Evolutionary conservation across 2,113 vertebrate genomes (phyloP).

Genomic region (Muscicapa adusta): DNA sequence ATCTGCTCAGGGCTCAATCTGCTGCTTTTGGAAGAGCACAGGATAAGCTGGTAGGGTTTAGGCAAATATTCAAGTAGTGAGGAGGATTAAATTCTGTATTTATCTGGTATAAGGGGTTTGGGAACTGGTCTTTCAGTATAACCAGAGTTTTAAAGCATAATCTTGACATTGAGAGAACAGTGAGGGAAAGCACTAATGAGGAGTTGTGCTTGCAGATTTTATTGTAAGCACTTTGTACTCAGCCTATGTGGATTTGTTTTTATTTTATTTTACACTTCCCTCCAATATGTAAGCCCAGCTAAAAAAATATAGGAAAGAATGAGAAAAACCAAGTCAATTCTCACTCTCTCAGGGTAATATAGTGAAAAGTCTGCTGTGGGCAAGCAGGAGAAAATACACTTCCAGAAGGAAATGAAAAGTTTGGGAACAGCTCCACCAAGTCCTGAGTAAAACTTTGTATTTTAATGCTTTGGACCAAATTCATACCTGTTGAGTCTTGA

Average conservation of each 20-base stretch:
- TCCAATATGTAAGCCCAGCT: neutral
- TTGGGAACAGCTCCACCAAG: neutral
- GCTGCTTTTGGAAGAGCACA: neutral
- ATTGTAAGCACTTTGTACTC: neutral
- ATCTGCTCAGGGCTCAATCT: rapidly evolving
- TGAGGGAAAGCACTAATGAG: neutral
- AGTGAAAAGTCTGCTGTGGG: neutral
- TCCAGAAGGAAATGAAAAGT: neutral
- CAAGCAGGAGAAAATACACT: neutral
- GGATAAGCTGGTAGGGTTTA: neutral
- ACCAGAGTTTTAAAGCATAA: neutral
- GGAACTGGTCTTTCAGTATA: neutral
- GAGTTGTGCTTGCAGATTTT: neutral
- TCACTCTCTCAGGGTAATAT: neutral
- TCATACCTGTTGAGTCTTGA: neutral
- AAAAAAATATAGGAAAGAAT: neutral
- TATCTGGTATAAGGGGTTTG: neutral
- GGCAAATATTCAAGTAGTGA: neutral
- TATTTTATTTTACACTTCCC: neutral
- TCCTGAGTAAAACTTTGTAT: neutral
- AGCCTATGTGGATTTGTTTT: neutral
- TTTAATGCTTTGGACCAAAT: neutral
- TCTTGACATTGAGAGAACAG: neutral
- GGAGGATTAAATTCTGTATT: neutral
- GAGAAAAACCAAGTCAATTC: neutral